phyloP scores from a whole-genome alignment of 2,797 vertebrate species.

The Gambusia yucatana region DNA sequence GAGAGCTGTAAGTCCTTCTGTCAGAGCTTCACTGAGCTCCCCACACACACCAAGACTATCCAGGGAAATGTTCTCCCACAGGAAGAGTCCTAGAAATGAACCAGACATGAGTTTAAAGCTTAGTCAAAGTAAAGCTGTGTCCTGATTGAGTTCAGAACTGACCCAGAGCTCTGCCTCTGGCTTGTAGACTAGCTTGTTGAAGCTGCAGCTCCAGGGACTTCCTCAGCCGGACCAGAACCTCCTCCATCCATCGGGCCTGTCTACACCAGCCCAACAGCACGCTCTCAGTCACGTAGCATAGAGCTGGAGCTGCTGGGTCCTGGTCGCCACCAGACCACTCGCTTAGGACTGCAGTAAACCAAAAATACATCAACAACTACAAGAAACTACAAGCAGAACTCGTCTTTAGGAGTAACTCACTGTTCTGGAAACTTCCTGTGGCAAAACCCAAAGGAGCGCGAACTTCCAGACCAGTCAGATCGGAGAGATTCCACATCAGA shows the following conservation, averaged over 20 bases:
- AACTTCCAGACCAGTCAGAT: conserved; percentile 82
- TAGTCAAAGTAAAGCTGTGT: not conserved
- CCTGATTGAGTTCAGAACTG: conserved; percentile 14
- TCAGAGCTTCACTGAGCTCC: conserved; percentile 71
- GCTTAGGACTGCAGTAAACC: conserved; percentile 77
- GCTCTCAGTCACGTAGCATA: conserved; percentile 76
- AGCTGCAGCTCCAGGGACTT: conserved; percentile 69
- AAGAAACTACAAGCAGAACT: not conserved
- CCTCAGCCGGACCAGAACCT: conserved; percentile 76
- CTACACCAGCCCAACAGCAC: conserved; percentile 82
- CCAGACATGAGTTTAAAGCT: not conserved
- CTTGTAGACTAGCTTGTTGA: conserved; percentile 69
- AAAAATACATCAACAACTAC: not conserved
- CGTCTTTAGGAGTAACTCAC: conserved; percentile 72
- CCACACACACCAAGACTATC: conserved; percentile 65
- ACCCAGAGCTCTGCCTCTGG: conserved; percentile 77
- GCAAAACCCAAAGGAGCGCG: conserved; percentile 81
- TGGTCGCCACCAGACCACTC: conserved; percentile 81
- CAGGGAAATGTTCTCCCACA: conserved; percentile 78
- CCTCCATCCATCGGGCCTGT: conserved; percentile 83
- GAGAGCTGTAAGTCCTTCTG: conserved; percentile 76
- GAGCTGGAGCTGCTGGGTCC: conserved; percentile 47
- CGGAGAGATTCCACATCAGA: conserved; percentile 81
- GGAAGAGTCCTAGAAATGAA: conserved; percentile 78
- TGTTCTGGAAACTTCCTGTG: conserved; percentile 86